Conservation (phyloP, 2,113 vertebrate species). For the Myotis davidii region DNA sequence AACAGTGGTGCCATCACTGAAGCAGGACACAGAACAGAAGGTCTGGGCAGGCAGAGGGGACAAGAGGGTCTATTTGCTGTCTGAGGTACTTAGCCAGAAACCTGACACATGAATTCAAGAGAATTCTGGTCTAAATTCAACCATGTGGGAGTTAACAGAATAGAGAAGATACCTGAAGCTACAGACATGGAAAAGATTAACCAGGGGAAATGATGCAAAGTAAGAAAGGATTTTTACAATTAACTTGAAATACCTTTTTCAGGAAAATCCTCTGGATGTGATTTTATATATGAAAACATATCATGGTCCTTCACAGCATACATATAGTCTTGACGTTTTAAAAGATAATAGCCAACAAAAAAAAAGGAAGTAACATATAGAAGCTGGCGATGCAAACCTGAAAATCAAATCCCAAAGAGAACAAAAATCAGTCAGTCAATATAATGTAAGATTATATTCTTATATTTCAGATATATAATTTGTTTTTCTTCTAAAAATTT, state of each 20-base stretch:
- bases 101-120: background rate
- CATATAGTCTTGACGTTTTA: slow-evolving; percentile 86
- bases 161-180: background rate
- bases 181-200: background rate
- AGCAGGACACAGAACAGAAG: background rate
- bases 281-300: slow-evolving; percentile 87
- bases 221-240: slow-evolving; percentile 23
- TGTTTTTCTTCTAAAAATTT: background rate
- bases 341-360: slow-evolving; percentile 90
- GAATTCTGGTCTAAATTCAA: background rate
- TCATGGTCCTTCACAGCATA: slow-evolving; percentile 89
- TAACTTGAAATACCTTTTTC: slow-evolving; percentile 81
- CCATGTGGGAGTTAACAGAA: background rate
- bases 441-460: background rate
- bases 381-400: slow-evolving; percentile 93
- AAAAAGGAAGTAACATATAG: slow-evolving; percentile 86
- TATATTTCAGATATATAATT: background rate
- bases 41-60: background rate
- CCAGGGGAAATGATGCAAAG: background rate
- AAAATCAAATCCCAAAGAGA: slow-evolving; percentile 50
- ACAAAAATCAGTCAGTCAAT: slow-evolving; percentile 40
- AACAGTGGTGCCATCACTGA: background rate
- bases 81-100: background rate
- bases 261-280: slow-evolving; percentile 88
- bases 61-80: background rate